Evolutionary conservation across 2,113 vertebrate genomes (phyloP).

Genomic region (Poecilia latipinna): DNA sequence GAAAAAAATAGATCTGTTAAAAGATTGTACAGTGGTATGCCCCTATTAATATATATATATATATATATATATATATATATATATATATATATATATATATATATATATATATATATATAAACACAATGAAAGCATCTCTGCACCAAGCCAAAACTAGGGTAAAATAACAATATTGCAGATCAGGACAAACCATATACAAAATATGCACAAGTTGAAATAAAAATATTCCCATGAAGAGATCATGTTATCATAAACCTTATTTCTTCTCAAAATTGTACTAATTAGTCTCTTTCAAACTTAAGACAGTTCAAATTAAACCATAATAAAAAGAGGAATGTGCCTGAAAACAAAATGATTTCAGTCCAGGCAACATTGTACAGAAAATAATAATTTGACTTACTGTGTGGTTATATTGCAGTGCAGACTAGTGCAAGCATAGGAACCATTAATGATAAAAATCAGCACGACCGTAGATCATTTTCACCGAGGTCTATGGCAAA

Average conservation of each 20-base stretch:
- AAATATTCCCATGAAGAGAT: too few relatives aligned
- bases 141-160: background rate
- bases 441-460: background rate
- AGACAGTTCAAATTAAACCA: too few relatives aligned
- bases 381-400: too few relatives aligned
- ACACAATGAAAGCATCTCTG: background rate
- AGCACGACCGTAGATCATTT: background rate
- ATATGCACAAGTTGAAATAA: background rate
- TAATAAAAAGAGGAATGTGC: too few relatives aligned
- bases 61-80: too few relatives aligned
- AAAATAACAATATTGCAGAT: background rate
- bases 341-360: too few relatives aligned
- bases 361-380: background rate
- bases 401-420: too few relatives aligned
- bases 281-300: background rate
- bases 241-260: background rate
- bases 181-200: background rate
- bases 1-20: background rate
- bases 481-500: background rate
- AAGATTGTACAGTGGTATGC: background rate
- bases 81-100: too few relatives aligned
- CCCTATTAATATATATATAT: background rate
- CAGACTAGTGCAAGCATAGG: background rate
- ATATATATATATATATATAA: too few relatives aligned
- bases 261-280: background rate